These are phyloP conservation scores for Silurus glanis DNA, from an alignment of 2,113 vertebrate genomes.

Conservation along the genomic window DNA sequence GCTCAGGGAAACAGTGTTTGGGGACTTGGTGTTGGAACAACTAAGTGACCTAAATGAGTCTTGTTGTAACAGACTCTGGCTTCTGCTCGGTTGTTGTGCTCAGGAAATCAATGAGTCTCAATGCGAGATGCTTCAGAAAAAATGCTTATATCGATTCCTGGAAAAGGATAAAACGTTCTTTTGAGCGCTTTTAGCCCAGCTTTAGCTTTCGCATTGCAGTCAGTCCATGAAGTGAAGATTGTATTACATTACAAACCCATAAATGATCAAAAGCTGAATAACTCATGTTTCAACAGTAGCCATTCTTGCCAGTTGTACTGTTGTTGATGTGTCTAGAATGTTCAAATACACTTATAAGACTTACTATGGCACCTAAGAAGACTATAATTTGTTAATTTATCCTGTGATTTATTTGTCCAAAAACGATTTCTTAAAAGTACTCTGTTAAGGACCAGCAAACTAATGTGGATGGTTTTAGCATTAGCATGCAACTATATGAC, in stretches of 20 bases:
- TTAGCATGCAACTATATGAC: not conserved
- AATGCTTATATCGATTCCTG: not conserved
- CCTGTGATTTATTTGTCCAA: not conserved
- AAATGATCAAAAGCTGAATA: not conserved
- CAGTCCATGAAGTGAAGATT: not conserved
- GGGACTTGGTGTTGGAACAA: constrained; percentile 32
- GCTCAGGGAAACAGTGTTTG: constrained; percentile 35
- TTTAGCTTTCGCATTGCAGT: not conserved
- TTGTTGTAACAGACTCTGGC: constrained; percentile 15
- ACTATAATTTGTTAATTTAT: not conserved
- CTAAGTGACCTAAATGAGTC: constrained; percentile 26
- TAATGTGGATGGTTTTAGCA: not conserved
- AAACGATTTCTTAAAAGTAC: not conserved
- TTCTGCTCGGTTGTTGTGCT: constrained; percentile 6
- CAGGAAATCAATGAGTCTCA: not conserved
- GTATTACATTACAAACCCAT: not conserved
- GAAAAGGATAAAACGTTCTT: not conserved
- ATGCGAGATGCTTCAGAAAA: not conserved
- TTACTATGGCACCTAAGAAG: not conserved
- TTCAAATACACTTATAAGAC: not conserved
- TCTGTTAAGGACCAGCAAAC: not conserved
- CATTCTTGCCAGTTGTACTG: not conserved
- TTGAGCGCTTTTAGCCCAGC: not conserved
- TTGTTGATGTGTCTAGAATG: not conserved
- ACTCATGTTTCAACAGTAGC: not conserved